Conservation (phyloP, 2,888 invertebrate genomes). For the Cephalotes varians region DNA sequence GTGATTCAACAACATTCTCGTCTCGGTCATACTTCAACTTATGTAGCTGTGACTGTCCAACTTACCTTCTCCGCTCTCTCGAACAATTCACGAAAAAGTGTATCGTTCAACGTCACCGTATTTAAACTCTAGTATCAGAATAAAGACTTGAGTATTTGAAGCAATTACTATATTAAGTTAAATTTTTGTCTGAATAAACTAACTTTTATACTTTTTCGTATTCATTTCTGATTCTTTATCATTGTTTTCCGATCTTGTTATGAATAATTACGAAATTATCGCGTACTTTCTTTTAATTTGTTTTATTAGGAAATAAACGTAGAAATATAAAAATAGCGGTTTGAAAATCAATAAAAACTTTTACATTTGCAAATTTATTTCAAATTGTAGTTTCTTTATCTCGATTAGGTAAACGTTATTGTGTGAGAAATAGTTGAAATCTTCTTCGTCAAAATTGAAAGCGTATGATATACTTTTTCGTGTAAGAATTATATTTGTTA, state of each 20-base stretch:
- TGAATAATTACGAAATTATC: neutral
- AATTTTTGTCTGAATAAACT: neutral
- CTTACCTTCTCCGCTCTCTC: constrained; percentile 71
- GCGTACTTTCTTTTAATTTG: neutral
- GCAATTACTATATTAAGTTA: neutral
- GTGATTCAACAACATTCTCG: constrained; percentile 21
- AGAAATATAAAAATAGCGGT: neutral
- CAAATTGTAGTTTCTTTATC: neutral
- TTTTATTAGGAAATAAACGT: neutral
- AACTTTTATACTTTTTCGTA: neutral
- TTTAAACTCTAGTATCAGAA: constrained; percentile 66
- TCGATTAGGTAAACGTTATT: neutral
- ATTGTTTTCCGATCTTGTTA: neutral
- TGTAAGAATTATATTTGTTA: constrained; percentile 38
- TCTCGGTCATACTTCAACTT: constrained; percentile 25
- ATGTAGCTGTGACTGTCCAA: neutral
- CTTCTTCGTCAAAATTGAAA: neutral
- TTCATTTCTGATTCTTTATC: neutral
- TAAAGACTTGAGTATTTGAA: neutral
- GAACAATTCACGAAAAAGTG: constrained; percentile 70
- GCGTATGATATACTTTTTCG: neutral
- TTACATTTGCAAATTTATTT: neutral
- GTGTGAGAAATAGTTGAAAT: constrained; percentile 3
- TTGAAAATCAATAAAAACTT: constrained; percentile 6
- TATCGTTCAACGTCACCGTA: constrained; percentile 65